Evolutionary conservation across 2,797 vertebrate genomes (phyloP).

Genomic region (Hyperoplus lanceolatus): DNA sequence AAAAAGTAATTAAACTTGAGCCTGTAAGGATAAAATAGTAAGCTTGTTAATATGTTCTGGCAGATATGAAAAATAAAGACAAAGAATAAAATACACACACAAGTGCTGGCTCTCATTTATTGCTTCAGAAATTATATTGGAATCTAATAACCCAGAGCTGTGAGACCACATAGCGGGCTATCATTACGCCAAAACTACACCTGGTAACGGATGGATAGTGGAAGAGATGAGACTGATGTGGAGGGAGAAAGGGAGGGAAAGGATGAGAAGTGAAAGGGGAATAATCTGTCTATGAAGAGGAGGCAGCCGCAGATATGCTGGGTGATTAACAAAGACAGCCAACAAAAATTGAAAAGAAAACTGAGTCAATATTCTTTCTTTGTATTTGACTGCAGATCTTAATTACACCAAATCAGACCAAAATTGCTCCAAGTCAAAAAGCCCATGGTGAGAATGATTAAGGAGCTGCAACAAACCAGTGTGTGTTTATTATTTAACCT

Average conservation of each 20-base stretch:
- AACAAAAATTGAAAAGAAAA: conserved; percentile 24
- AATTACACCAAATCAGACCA: conserved; percentile 36
- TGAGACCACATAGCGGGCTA: conserved; percentile 73
- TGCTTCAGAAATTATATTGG: conserved; percentile 83
- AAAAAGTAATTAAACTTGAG: conserved; percentile 86
- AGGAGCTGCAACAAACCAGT: conserved; percentile 52
- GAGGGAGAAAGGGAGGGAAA: background rate
- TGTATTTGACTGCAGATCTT: conserved; percentile 39
- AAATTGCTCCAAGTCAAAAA: conserved; percentile 31
- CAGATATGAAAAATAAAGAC: conserved; percentile 80
- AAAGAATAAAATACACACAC: conserved; percentile 77
- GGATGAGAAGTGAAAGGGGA: background rate
- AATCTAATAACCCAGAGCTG: conserved; percentile 80
- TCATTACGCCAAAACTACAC: conserved; percentile 61
- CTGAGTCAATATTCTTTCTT: conserved; percentile 45
- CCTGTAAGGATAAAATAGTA: conserved; percentile 84
- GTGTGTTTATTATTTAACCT: conserved; percentile 49
- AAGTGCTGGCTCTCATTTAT: conserved; percentile 77
- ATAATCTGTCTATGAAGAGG: background rate
- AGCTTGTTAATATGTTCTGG: conserved; percentile 85
- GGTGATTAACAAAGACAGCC: conserved; percentile 24
- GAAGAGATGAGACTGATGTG: conserved; percentile 10
- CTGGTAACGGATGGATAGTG: conserved; percentile 48
- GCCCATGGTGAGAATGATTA: conserved; percentile 42
- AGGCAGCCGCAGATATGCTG: background rate